Percentiles rank a stretch among this genome's conserved stretches.
phyloP scores from a whole-genome alignment of 2,113 vertebrate genomes.

The Psephotus haematonotus region DNA sequence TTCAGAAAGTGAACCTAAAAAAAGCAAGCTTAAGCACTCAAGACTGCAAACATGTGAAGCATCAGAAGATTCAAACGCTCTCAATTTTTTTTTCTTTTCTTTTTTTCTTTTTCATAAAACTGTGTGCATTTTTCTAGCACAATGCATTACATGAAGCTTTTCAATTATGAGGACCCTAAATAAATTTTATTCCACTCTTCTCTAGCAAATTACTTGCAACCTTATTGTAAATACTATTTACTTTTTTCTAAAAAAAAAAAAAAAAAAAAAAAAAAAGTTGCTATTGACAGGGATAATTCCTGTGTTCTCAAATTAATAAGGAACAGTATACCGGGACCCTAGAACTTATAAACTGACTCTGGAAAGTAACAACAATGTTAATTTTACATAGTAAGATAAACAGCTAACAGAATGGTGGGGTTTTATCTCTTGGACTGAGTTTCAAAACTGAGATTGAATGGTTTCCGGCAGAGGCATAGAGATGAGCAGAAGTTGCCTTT shows the following conservation, averaged over 20 bases:
- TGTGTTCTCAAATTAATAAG: background rate
- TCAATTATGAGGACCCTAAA: background rate
- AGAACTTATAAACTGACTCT: background rate
- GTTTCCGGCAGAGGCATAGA: background rate
- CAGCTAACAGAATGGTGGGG: background rate
- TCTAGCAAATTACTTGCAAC: background rate
- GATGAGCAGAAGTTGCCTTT: background rate
- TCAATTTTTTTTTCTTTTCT: fast-evolving
- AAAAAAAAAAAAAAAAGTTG: background rate
- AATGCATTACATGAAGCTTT: background rate
- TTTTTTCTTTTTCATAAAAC: background rate
- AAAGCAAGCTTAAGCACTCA: background rate
- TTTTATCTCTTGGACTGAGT: background rate
- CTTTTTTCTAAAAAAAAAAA: background rate
- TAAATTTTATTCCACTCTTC: background rate
- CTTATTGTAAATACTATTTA: background rate
- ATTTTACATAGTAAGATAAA: background rate
- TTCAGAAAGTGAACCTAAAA: background rate
- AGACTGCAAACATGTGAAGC: background rate
- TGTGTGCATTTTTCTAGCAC: background rate
- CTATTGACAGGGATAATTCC: background rate
- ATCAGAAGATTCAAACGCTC: background rate
- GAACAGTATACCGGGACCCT: background rate
- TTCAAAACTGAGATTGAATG: background rate
- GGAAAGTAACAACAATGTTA: background rate